phyloP scores from a whole-genome alignment of 2,113 vertebrate species.

The Cepphus grylle region DNA sequence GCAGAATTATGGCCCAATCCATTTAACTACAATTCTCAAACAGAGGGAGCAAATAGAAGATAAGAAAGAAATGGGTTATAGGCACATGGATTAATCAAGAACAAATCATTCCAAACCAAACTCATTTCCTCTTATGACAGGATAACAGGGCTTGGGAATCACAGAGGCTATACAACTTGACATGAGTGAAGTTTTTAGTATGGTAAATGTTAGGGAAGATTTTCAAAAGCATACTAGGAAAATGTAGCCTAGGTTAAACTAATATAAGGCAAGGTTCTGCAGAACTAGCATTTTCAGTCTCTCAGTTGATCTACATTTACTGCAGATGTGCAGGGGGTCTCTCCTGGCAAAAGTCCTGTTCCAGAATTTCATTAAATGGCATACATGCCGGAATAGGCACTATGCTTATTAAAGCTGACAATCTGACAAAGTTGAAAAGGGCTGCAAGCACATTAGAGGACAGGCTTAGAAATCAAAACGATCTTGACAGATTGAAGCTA shows the following conservation, averaged over 20 bases:
- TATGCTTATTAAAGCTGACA: constrained; percentile 16
- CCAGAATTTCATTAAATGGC: not conserved
- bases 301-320: not conserved
- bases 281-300: not conserved
- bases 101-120: not conserved
- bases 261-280: not conserved
- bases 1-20: not conserved
- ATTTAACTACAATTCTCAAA: constrained; percentile 5
- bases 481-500: not conserved
- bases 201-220: not conserved
- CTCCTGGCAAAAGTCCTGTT: not conserved
- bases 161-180: not conserved
- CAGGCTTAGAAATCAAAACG: not conserved
- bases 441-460: not conserved
- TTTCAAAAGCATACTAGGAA: not conserved
- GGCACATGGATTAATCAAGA: not conserved
- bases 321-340: not conserved
- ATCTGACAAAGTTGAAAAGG: constrained; percentile 6
- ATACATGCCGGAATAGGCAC: not conserved
- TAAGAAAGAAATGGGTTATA: not conserved
- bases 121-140: not conserved
- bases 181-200: not conserved
- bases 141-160: not conserved
- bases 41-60: not conserved
- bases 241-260: not conserved